These are phyloP conservation scores for Thamnophis elegans DNA, from an alignment of 2,797 vertebrate genomes.

Conservation along the genomic window DNA sequence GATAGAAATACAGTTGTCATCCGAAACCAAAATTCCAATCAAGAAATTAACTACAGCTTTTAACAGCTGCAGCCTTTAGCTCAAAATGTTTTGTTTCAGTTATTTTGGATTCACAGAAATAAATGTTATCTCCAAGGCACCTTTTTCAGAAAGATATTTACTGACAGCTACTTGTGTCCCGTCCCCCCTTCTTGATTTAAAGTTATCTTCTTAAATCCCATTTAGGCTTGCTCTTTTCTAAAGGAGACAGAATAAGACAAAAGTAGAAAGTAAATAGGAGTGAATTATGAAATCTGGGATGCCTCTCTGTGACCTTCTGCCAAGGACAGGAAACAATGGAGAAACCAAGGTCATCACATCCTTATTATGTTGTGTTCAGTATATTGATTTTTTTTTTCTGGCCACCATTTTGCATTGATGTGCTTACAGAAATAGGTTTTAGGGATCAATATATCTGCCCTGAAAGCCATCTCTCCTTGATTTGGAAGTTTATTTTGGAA, in stretches of 20 bases:
- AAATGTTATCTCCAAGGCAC: conserved; percentile 10
- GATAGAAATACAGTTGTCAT: conserved; percentile 41
- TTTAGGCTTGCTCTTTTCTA: conserved; percentile 36
- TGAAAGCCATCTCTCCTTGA: neutral
- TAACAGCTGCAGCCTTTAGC: neutral
- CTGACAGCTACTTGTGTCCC: neutral
- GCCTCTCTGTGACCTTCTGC: neutral
- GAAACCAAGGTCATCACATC: neutral
- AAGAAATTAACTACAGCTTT: conserved; percentile 11
- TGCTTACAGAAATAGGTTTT: neutral
- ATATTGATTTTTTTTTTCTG: neutral
- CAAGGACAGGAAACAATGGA: neutral
- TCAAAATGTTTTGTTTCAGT: conserved; percentile 26
- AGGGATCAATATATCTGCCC: neutral
- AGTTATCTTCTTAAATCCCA: conserved; percentile 38
- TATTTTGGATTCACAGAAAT: conserved; percentile 10
- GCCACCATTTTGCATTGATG: neutral
- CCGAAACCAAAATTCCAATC: conserved; percentile 34
- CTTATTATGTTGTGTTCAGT: neutral
- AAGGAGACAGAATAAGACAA: conserved; percentile 28
- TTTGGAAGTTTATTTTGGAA: neutral
- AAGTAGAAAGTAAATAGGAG: neutral
- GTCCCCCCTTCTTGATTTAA: conserved; percentile 35
- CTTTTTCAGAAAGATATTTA: conserved; percentile 4
- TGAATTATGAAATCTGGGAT: conserved; percentile 5